Evolutionary conservation across 2,797 vertebrate species (phyloP).

Genomic region (Graptemys geographica): DNA sequence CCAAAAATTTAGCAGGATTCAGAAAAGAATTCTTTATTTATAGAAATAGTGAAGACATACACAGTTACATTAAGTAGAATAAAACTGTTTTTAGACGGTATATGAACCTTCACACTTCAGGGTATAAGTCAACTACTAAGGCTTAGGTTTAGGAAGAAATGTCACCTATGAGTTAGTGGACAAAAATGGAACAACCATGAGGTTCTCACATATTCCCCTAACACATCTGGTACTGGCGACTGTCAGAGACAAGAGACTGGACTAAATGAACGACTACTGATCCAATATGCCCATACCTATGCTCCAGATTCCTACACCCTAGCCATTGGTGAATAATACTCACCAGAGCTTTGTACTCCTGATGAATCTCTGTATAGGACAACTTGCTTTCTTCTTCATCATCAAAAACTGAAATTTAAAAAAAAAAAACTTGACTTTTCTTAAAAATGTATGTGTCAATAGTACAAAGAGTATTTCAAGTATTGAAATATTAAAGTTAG

Average conservation of each 20-base stretch:
- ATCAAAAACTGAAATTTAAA: slow-evolving; percentile 90
- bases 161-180: not conserved
- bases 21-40: not conserved
- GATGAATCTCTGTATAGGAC: slow-evolving; percentile 96
- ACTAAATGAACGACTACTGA: not conserved
- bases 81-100: not conserved
- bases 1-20: not conserved
- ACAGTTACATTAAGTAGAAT: not conserved
- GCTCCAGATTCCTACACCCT: not conserved
- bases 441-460: not conserved
- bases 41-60: not conserved
- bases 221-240: not conserved
- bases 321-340: slow-evolving; percentile 72
- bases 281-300: not conserved
- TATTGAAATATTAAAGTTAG: not conserved
- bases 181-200: not conserved
- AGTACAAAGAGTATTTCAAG: not conserved
- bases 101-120: not conserved
- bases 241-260: not conserved
- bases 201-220: not conserved
- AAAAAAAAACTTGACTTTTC: slow-evolving; percentile 38
- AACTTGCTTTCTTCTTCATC: slow-evolving; percentile 99
- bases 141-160: not conserved
- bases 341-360: slow-evolving; percentile 96
- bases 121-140: not conserved